A percentile compares a stretch with the other conserved stretches of the same genome.
Evolutionary conservation across 2,113 vertebrate genomes (phyloP).

Genomic region (Atractosteus spatula): DNA sequence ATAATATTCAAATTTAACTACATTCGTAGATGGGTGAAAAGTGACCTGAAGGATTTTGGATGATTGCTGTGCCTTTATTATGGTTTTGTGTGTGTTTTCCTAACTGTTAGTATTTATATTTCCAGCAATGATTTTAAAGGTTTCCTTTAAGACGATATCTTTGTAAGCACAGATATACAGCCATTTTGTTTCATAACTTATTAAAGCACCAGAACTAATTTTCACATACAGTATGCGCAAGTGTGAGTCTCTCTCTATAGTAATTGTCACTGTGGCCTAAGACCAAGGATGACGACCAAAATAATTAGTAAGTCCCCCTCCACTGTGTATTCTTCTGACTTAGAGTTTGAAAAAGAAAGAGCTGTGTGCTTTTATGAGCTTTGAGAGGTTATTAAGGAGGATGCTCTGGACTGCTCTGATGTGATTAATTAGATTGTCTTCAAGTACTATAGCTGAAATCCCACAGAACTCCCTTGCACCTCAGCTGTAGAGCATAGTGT

Average conservation of each 20-base stretch:
- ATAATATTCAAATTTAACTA: too few relatives aligned
- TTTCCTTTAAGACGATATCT: too few relatives aligned
- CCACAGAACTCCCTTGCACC: slow-evolving; percentile 19
- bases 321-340: background rate
- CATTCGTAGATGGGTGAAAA: too few relatives aligned
- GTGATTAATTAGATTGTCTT: slow-evolving; percentile 11
- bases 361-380: background rate
- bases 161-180: too few relatives aligned
- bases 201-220: background rate
- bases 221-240: background rate
- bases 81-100: too few relatives aligned
- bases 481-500: slow-evolving; percentile 6
- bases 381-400: background rate
- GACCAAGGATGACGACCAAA: background rate
- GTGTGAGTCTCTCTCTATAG: background rate
- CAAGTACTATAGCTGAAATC: slow-evolving; percentile 7
- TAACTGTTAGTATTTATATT: too few relatives aligned
- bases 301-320: background rate
- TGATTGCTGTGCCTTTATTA: too few relatives aligned
- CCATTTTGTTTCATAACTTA: too few relatives aligned
- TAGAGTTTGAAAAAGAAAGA: background rate
- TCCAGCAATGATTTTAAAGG: too few relatives aligned
- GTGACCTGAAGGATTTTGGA: too few relatives aligned
- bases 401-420: background rate
- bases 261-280: background rate